Conservation (phyloP, 2,797 vertebrate species). For the Synanceia verrucosa region DNA sequence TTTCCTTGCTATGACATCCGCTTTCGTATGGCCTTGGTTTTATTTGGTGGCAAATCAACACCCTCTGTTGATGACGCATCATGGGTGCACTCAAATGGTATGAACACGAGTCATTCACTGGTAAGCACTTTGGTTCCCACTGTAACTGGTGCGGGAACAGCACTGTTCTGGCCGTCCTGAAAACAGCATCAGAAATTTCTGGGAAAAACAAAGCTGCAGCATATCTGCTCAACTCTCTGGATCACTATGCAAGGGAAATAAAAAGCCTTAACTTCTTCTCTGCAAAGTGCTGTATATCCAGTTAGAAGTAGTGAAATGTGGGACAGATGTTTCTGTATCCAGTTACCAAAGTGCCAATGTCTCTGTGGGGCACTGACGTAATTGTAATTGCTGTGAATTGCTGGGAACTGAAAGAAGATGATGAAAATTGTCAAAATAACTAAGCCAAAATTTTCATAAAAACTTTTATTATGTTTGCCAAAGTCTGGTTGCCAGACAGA, state of each 20-base stretch:
- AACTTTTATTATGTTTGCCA: constrained; percentile 82
- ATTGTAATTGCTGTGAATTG: not conserved
- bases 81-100: no score
- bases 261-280: not conserved
- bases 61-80: no score
- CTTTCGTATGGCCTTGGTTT: no score
- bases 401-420: not conserved
- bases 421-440: constrained; percentile 6
- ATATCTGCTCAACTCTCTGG: not conserved
- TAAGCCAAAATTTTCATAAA: constrained; percentile 69
- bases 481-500: constrained; percentile 89
- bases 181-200: no score
- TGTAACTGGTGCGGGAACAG: no score
- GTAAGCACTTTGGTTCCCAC: no score
- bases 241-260: not conserved
- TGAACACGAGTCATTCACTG: no score
- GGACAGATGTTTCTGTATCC: not conserved
- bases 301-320: not conserved
- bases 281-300: not conserved
- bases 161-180: no score
- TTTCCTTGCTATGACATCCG: no score
- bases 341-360: not conserved
- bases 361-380: not conserved
- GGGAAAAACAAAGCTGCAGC: not conserved
- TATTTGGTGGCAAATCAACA: no score